Conservation (phyloP, 35 echinoderm and acorn worm genomes). For the Anneissia japonica region DNA sequence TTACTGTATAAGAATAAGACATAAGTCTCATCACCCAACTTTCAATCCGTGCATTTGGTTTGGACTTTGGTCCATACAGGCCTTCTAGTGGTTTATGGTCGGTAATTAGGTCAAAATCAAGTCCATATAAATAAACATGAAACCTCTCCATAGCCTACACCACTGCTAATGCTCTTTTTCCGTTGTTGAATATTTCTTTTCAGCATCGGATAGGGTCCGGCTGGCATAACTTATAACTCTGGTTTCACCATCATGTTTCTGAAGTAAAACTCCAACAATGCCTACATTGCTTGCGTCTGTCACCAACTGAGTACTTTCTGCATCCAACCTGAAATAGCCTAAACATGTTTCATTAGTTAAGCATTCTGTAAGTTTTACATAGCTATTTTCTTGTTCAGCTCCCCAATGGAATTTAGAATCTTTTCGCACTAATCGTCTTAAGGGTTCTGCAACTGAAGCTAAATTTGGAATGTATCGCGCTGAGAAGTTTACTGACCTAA, state of each 20-base stretch:
- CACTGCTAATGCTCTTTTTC: slow-evolving; percentile 64
- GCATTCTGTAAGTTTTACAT: slow-evolving; percentile 32
- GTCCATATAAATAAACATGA: slow-evolving; percentile 61
- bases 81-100: slow-evolving; percentile 72
- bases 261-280: slow-evolving; percentile 40
- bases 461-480: slow-evolving; percentile 65
- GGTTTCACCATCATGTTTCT: slow-evolving; percentile 34
- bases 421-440: slow-evolving; percentile 28
- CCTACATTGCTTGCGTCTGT: slow-evolving; percentile 52
- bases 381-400: slow-evolving; percentile 15
- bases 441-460: slow-evolving; percentile 47
- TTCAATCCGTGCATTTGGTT: slow-evolving; percentile 59
- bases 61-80: slow-evolving; percentile 37
- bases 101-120: slow-evolving; percentile 52
- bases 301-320: slow-evolving; percentile 32
- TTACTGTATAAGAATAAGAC: slow-evolving; percentile 28
- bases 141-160: slow-evolving; percentile 59
- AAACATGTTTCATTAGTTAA: slow-evolving; percentile 33
- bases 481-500: slow-evolving; percentile 51
- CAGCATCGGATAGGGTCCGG: no score
- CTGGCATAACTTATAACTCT: slow-evolving; percentile 28
- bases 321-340: slow-evolving; percentile 46
- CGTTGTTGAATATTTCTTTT: slow-evolving; percentile 44
- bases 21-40: slow-evolving; percentile 49
- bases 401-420: slow-evolving; percentile 51